phyloP scores from a whole-genome alignment of 2,888 invertebrate genomes.

The Cartodere bifasciata region DNA sequence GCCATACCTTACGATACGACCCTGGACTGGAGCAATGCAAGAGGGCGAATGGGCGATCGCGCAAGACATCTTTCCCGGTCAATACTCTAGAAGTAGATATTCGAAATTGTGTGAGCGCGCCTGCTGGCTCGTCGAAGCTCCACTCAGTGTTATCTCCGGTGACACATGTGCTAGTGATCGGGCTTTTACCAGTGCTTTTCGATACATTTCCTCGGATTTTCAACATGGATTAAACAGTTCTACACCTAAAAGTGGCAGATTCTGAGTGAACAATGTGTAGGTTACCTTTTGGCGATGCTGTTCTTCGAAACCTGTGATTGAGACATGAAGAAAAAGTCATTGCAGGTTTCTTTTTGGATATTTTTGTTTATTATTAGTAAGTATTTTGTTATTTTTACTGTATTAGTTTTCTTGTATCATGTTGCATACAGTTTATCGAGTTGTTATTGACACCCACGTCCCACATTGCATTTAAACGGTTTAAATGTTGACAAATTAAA shows the following conservation, averaged over 20 bases:
- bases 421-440: too few species aligned
- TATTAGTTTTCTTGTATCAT: too few species aligned
- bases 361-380: slow-evolving; percentile 17
- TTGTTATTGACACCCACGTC: too few species aligned
- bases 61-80: slow-evolving; percentile 20
- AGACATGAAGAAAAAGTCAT: slow-evolving; percentile 14
- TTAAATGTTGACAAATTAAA: too few species aligned
- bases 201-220: slow-evolving; percentile 8
- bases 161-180: slow-evolving; percentile 9
- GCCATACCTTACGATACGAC: slow-evolving; percentile 5
- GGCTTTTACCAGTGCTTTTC: not conserved
- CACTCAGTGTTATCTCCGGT: slow-evolving; percentile 2
- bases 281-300: too few species aligned
- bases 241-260: too few species aligned
- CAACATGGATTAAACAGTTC: not conserved
- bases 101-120: slow-evolving; percentile 5
- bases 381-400: too few species aligned
- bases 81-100: slow-evolving; percentile 15
- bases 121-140: too few species aligned
- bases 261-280: too few species aligned
- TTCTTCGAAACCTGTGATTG: slow-evolving; percentile 13
- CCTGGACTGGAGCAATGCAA: slow-evolving; percentile 6
- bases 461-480: too few species aligned
- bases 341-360: slow-evolving; percentile 13
- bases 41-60: slow-evolving; percentile 15